A percentile compares a stretch with the other conserved stretches of the same genome.
Conservation (phyloP, 2,113 vertebrate species). For the Rhinogobius similis region DNA sequence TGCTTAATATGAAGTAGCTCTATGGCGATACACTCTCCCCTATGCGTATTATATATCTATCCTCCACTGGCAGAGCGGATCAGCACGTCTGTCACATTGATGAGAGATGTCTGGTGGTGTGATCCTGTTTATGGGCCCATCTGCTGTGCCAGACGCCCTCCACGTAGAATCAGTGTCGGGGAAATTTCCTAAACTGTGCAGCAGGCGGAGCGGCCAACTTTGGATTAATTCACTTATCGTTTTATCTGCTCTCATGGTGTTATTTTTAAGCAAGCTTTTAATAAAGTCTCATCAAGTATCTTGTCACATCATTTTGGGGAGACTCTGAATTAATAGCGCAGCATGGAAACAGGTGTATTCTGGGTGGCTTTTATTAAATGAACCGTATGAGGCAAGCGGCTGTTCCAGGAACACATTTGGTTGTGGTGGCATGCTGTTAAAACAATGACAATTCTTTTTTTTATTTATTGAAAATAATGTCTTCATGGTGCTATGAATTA, state of each 20-base stretch:
- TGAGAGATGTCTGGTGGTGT: conserved; percentile 68
- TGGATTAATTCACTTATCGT: conserved; percentile 53
- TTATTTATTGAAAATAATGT: neutral
- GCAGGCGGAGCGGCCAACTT: conserved; percentile 44
- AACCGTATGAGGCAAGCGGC: conserved; percentile 29
- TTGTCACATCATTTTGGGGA: conserved; percentile 42
- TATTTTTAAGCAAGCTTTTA: conserved; percentile 48
- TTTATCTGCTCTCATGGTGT: conserved; percentile 26
- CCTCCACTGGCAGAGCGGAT: conserved; percentile 45
- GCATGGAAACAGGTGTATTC: conserved; percentile 46
- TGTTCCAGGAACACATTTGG: conserved; percentile 24
- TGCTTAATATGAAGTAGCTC: conserved; percentile 9
- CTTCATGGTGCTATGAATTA: neutral
- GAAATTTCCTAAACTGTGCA: conserved; percentile 41
- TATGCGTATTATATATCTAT: conserved; percentile 35
- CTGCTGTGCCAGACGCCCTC: conserved; percentile 65
- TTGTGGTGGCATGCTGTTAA: conserved; percentile 28
- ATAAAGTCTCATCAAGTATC: conserved; percentile 48
- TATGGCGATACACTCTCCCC: conserved; percentile 32
- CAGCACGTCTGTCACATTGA: conserved; percentile 58
- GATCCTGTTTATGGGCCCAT: conserved; percentile 74
- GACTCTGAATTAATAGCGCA: conserved; percentile 41
- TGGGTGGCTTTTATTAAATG: conserved; percentile 63
- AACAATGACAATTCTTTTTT: neutral
- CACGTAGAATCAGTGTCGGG: conserved; percentile 62